A percentile compares a stretch with the other conserved stretches of the same genome.
Conservation (phyloP, 2,888 invertebrate species). For the Cataglyphis livida region DNA sequence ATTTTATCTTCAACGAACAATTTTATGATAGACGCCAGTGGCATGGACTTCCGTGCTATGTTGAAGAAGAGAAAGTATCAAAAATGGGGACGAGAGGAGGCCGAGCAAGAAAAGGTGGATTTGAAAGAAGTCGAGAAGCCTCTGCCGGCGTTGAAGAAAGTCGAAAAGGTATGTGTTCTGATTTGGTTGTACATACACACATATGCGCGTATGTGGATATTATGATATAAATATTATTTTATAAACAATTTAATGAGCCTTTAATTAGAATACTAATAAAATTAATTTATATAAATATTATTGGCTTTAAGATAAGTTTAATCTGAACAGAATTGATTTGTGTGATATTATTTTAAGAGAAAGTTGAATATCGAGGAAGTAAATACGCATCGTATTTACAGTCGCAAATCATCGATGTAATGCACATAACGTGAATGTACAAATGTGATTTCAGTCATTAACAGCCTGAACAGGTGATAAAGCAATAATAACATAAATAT, state of each 20-base stretch:
- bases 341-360: neutral
- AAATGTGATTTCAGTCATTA: slow-evolving; percentile 46
- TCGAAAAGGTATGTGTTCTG: slow-evolving; percentile 92
- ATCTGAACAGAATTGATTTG: neutral
- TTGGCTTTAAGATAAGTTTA: slow-evolving; percentile 4
- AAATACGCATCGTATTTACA: slow-evolving; percentile 1
- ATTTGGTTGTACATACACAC: neutral
- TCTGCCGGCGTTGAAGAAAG: slow-evolving; percentile 94
- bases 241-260: slow-evolving; percentile 12
- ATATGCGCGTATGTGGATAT: neutral
- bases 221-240: neutral
- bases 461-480: slow-evolving; percentile 61
- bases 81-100: slow-evolving; percentile 96
- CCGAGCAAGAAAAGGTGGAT: slow-evolving; percentile 97
- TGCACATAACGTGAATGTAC: slow-evolving; percentile 10
- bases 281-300: neutral
- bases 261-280: neutral
- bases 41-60: slow-evolving; percentile 99
- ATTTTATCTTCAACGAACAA: neutral
- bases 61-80: slow-evolving; percentile 98
- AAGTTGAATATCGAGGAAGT: neutral
- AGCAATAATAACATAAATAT: neutral
- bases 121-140: slow-evolving; percentile 97
- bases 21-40: slow-evolving; percentile 92
- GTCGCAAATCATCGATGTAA: slow-evolving; percentile 13